phyloP scores from a whole-genome alignment of 2,797 vertebrate genomes.

The Pipistrellus pygmaeus region DNA sequence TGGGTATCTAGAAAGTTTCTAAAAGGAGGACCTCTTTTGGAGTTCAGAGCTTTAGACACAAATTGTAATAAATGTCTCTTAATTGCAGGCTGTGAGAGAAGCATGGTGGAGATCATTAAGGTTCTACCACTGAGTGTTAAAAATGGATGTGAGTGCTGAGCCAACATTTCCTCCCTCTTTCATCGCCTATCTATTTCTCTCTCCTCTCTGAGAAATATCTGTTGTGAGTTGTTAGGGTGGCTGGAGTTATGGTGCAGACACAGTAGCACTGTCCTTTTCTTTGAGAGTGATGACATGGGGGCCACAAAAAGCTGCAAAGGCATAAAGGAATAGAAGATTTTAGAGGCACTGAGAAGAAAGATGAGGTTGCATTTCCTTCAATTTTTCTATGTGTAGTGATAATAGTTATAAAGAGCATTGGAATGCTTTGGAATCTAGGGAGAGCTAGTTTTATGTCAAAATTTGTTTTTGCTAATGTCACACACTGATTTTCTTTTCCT shows the following conservation, averaged over 20 bases:
- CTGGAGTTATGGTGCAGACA: background rate
- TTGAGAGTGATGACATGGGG: background rate
- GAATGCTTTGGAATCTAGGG: conserved; percentile 17
- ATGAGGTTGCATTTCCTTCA: background rate
- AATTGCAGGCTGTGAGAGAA: conserved; percentile 5
- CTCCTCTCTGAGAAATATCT: background rate
- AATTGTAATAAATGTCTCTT: conserved; percentile 35
- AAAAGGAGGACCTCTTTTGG: background rate
- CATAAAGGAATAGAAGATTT: background rate
- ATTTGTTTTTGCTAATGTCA: conserved; percentile 55
- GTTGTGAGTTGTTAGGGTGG: background rate
- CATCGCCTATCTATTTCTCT: background rate
- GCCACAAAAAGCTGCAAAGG: background rate
- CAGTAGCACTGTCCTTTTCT: background rate
- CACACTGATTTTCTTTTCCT: conserved; percentile 32
- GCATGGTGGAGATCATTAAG: background rate
- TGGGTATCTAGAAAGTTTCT: conserved; percentile 20
- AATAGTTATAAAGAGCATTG: background rate
- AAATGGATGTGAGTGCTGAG: background rate
- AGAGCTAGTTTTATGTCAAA: conserved; percentile 38
- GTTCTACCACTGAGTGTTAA: background rate
- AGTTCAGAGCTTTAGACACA: background rate
- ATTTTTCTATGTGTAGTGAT: background rate
- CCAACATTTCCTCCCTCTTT: background rate
- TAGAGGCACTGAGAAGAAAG: background rate